Evolutionary conservation across 2,113 vertebrate genomes (phyloP).

Genomic region (Condylura cristata): DNA sequence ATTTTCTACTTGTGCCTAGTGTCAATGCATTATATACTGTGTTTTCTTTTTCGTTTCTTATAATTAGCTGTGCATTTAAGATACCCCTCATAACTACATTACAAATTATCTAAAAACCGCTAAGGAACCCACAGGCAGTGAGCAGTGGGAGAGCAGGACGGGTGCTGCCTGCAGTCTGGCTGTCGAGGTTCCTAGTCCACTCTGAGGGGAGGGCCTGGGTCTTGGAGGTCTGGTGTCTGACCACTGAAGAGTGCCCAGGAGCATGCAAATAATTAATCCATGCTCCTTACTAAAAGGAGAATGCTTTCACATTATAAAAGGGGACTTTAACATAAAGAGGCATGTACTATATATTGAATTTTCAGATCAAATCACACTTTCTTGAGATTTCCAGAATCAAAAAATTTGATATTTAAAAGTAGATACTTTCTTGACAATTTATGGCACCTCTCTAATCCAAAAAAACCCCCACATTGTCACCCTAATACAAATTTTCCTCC

Average conservation of each 20-base stretch:
- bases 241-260: neutral
- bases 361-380: too few species aligned
- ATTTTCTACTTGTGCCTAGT: neutral
- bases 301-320: neutral
- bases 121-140: neutral
- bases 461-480: neutral
- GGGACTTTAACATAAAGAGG: neutral
- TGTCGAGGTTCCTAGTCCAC: neutral
- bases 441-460: neutral
- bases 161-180: neutral
- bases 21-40: neutral
- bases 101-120: neutral
- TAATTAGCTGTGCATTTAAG: neutral
- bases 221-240: neutral
- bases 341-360: too few species aligned
- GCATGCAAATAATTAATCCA: neutral
- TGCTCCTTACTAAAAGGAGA: neutral
- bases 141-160: neutral
- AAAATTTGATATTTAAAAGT: too few species aligned
- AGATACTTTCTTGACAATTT: neutral
- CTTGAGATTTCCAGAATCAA: too few species aligned
- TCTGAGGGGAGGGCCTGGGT: neutral
- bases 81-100: neutral
- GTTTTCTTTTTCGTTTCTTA: neutral
- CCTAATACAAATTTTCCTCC: neutral